Conservation (phyloP, 1,140 invertebrate species). For the Arion vulgaris region DNA sequence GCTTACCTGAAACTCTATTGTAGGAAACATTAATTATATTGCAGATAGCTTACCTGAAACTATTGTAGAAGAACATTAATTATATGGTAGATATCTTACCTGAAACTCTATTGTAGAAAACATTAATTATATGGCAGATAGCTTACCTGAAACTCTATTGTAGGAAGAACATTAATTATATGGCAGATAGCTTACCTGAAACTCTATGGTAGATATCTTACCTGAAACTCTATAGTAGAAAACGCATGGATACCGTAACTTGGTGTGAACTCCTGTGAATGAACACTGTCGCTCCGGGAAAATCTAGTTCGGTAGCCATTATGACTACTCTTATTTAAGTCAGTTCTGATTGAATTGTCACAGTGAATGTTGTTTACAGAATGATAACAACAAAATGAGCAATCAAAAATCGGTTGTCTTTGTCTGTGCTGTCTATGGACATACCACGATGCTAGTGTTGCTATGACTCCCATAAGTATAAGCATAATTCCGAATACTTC, state of each 20-base stretch:
- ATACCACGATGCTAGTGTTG: constrained; percentile 31
- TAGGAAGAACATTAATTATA: too few species aligned
- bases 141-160: too few species aligned
- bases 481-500: constrained; percentile 20
- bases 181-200: too few species aligned
- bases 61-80: too few species aligned
- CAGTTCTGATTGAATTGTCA: background rate
- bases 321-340: background rate
- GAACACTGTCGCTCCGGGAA: background rate
- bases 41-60: too few species aligned
- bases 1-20: too few species aligned
- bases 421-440: constrained; percentile 23
- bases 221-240: constrained; percentile 15
- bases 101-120: too few species aligned
- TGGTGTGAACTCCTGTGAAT: background rate
- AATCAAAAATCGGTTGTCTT: background rate
- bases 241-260: background rate
- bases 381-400: background rate
- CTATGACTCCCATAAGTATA: constrained; percentile 20
- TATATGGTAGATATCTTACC: too few species aligned
- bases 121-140: too few species aligned
- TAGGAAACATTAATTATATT: too few species aligned
- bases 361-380: background rate
- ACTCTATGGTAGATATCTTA: background rate
- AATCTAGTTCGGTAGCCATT: background rate